Evolutionary conservation across 1,140 invertebrate species (phyloP), one percentile per base, ranked within the genome.

Genomic region (Lycorma delicatula): DNA sequence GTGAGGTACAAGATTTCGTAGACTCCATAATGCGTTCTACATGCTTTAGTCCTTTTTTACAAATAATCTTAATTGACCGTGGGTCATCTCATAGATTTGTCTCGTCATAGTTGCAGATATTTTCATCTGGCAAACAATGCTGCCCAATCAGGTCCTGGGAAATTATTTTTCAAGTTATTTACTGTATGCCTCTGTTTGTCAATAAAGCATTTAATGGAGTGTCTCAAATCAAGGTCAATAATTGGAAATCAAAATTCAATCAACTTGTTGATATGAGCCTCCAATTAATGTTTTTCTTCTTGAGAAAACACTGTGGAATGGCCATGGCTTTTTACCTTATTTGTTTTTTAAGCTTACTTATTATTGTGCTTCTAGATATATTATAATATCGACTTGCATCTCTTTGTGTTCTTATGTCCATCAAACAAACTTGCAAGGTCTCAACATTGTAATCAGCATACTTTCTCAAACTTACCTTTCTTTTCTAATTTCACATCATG

Each of bases 31-130:
- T 58, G 13, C 36, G 34, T 28, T 62, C 60, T 5, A 50, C 25
- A 51, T 64, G 55, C 25, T 62, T 57, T 7, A 27, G 12, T 11
- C 60, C 60, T 49, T 50, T 26, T 41, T 34, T 47, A 1, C 29
- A 25, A 20, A 63, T 56, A 53, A 59, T 36, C 13, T 59, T 59
- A 66, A 60, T 66, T 55, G 7, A 56, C 62, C 71, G 68, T 1
- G 56, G 58, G 61, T 74, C 66, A 59, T 73, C 72, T 0, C 54
- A 60, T 11, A 72, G 56, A 62, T 74, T 73, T 3, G 72, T 75
- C 62, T 74, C 70, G 58, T 75, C 73, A 63, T 67, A 75, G 60
- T 75, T 75, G 1, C 69, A 52, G n/a, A 75, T 68, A 49, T 68
- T 65, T 27, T 59, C 66, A 62, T 13, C 52, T 52, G 29, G 66